Evolutionary conservation across 2,888 invertebrate genomes (phyloP).

Genomic region (Microchrysa polita): DNA sequence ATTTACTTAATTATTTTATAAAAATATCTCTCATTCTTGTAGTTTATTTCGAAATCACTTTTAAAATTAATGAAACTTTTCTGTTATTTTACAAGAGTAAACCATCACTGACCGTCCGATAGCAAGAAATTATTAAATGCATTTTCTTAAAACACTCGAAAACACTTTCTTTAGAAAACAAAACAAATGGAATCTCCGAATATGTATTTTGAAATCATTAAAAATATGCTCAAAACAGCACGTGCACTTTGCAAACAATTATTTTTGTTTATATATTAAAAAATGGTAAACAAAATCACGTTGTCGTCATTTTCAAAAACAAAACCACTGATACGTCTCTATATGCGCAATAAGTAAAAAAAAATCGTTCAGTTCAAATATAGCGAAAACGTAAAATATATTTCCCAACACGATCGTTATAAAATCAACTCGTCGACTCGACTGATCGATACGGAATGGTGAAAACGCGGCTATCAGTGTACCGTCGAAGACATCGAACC

Average conservation of each 20-base stretch:
- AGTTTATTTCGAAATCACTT: too few relatives aligned
- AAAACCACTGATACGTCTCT: not conserved
- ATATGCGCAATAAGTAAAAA: too few relatives aligned
- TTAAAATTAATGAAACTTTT: too few relatives aligned
- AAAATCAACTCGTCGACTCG: conserved; percentile 58
- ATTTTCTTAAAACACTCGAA: not conserved
- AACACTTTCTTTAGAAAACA: not conserved
- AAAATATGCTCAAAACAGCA: not conserved
- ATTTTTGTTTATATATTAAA: conserved; percentile 17
- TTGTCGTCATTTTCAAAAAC: not conserved
- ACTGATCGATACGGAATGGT: conserved; percentile 63
- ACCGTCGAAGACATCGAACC: conserved; percentile 32
- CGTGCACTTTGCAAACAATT: not conserved
- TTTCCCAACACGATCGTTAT: conserved; percentile 30
- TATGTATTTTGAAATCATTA: not conserved
- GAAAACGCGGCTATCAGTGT: conserved; percentile 53
- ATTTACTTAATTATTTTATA: too few relatives aligned
- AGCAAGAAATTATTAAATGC: not conserved
- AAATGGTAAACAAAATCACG: conserved; percentile 30
- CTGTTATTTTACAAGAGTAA: too few relatives aligned
- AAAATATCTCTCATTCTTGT: too few relatives aligned
- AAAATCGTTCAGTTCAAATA: not conserved
- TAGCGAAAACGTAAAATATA: too few relatives aligned
- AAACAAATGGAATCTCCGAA: too few relatives aligned
- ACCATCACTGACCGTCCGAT: conserved; percentile 7